Conservation (phyloP, 1,140 invertebrate genomes). For the honey bee (Apis mellifera) region Amel_HAv3.1 CM009931.2:14642001-14642500, state of each 20-base stretch:
- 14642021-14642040: background rate
- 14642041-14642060: background rate
- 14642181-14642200: background rate
- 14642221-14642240: background rate
- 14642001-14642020: no score
- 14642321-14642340: slow-evolving; percentile 40
- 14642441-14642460: background rate
- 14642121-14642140: slow-evolving; percentile 51
- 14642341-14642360: slow-evolving; percentile 53
- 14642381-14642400: slow-evolving; percentile 59
- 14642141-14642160: slow-evolving; percentile 13
- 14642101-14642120: slow-evolving; percentile 4
- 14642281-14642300: slow-evolving; percentile 48
- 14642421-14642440: background rate
- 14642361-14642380: slow-evolving; percentile 54
- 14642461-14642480: background rate
- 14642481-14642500: background rate
- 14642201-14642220: background rate
- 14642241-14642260: slow-evolving; percentile 37
- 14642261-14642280: slow-evolving; percentile 34
- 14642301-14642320: slow-evolving; percentile 57
- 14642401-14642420: slow-evolving; percentile 62
- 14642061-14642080: background rate
- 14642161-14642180: slow-evolving; percentile 36
- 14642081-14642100: background rate